Base-by-base conservation (phyloP, 2,888 invertebrate species). In the Myathropa florea region DNA sequence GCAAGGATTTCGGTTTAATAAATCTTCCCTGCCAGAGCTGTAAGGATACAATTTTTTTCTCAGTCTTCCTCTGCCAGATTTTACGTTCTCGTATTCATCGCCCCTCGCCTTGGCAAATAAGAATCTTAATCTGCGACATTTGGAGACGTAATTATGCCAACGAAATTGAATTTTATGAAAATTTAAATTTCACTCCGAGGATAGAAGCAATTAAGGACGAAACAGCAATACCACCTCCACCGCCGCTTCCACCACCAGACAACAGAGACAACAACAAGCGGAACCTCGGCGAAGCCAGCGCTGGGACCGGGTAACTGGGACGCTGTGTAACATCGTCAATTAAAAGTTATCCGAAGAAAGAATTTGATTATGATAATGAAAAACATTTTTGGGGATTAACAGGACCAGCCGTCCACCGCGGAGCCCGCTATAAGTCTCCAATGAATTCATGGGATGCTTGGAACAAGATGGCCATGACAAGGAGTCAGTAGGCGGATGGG, bases 91-190 rank as follows among this genome's bases (percentile, higher is more conserved):
- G 28, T 28, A 28, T 28, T 28, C 28, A 7, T 28, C n/a, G 7
- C 7, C n/a, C 18, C 46, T 12, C 46, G 0, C 21, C 33, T 21
- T 10, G 26, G 28, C 61, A 63, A 63, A 21, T 63, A 28, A 63
- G 30, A 21, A 21, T 21, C 30, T 63, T 21, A 24, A 59, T 70
- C 59, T 70, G 70, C 70, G 36, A 59, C 70, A 59, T 70, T 70
- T 36, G 70, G 59, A 59, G 70, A 59, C 18, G 59, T 70, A 70
- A 70, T 70, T 70, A 70, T 26, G 59, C 26, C 36, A n/a, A 18
- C 59, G 59, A 70, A 70, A 70, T 59, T 70, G 26, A 70, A 59
- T 70, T 70, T 59, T 18, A 26, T 18, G 36, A 46, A 39, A 59
- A 70, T 59, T 59, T 59, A 26, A 57, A 60, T 59, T 46, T 46